A percentile compares a stretch with the other conserved stretches of the same genome.
phyloP scores from a whole-genome alignment of 2,113 vertebrate genomes.

The Rhynchomys soricoides region DNA sequence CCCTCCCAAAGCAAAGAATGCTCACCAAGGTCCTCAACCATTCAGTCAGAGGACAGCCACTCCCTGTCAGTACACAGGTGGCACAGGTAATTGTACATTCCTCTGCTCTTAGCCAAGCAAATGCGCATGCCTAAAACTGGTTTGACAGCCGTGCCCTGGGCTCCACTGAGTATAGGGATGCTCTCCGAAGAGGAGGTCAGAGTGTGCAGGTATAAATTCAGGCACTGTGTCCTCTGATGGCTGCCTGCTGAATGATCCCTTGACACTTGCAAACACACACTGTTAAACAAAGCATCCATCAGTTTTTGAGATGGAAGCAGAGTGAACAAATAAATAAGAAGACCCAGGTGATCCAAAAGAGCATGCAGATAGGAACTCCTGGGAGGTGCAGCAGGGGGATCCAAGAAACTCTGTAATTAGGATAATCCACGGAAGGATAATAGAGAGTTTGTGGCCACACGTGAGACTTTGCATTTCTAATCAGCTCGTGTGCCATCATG shows the following conservation, averaged over 20 bases:
- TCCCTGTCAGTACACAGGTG: background rate
- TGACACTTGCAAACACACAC: background rate
- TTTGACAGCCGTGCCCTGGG: background rate
- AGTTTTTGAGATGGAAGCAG: background rate
- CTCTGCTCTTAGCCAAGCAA: background rate
- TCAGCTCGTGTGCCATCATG: background rate
- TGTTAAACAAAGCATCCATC: background rate
- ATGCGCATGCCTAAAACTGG: background rate
- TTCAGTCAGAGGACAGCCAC: background rate
- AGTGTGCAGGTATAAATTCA: background rate
- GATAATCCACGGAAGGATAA: constrained; percentile 10
- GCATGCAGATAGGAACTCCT: constrained; percentile 14
- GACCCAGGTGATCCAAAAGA: background rate
- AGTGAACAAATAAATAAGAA: constrained; percentile 32
- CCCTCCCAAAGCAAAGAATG: background rate
- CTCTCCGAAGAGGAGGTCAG: background rate
- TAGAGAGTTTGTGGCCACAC: constrained; percentile 48
- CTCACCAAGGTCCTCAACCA: background rate
- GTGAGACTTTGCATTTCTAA: constrained; percentile 58
- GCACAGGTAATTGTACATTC: background rate
- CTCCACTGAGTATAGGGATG: background rate
- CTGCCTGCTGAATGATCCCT: background rate
- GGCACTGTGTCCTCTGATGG: background rate
- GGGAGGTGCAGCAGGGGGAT: background rate
- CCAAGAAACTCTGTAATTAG: constrained; percentile 39